Percentiles rank a stretch among this genome's conserved stretches.
Evolutionary conservation across 2,113 vertebrate genomes (phyloP).

Genomic region (Hippocampus abdominalis): DNA sequence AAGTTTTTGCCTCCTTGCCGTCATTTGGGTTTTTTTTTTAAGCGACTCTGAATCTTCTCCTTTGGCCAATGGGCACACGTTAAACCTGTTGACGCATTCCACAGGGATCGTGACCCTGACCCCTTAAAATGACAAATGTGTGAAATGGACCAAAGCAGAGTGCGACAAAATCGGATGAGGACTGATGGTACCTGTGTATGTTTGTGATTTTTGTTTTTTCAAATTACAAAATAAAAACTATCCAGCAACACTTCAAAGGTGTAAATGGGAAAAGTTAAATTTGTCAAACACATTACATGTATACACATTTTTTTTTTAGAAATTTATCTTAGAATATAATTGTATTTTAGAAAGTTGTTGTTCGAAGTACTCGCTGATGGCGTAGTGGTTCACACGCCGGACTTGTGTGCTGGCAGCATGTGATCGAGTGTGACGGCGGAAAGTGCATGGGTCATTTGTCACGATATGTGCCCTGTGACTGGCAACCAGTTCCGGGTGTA

Average conservation of each 20-base stretch:
- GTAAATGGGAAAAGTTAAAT: not conserved
- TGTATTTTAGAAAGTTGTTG: too few species aligned
- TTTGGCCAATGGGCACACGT: slow-evolving; percentile 41
- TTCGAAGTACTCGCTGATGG: too few species aligned
- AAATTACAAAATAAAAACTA: not conserved
- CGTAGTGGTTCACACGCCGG: too few species aligned
- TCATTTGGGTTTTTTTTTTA: not conserved
- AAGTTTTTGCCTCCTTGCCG: not conserved
- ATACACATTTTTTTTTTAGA: too few species aligned
- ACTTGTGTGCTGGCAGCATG: too few species aligned
- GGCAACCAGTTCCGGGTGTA: too few species aligned
- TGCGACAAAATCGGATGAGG: slow-evolving; percentile 4
- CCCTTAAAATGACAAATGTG: slow-evolving; percentile 13
- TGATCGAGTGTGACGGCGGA: too few species aligned
- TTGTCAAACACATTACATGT: too few species aligned
- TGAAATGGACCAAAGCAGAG: slow-evolving; percentile 53
- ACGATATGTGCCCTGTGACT: too few species aligned
- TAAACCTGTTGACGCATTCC: slow-evolving; percentile 70
- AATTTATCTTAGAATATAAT: too few species aligned
- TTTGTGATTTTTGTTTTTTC: not conserved
- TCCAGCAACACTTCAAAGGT: not conserved
- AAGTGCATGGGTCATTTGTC: too few species aligned
- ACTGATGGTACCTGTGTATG: not conserved
- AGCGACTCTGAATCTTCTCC: slow-evolving; percentile 89
- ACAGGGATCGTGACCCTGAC: slow-evolving; percentile 57